phyloP scores from a whole-genome alignment of 2,113 vertebrate species.

The Eretmochelys imbricata region DNA sequence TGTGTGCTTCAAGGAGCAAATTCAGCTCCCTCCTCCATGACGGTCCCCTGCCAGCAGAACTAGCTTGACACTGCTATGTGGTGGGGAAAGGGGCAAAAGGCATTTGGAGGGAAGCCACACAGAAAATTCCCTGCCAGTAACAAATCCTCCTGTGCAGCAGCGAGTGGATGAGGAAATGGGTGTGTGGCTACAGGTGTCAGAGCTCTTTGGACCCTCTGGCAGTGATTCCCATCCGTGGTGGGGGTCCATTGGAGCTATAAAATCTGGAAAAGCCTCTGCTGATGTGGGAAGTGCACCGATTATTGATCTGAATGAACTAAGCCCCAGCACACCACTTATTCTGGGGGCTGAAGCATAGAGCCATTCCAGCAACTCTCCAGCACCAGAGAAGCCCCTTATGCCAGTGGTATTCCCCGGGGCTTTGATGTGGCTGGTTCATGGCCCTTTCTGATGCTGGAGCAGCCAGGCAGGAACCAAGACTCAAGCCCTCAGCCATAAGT shows the following conservation, averaged over 20 bases:
- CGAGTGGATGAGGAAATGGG: background rate
- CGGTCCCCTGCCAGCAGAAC: background rate
- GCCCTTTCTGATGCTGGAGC: background rate
- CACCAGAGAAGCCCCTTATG: background rate
- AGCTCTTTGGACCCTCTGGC: background rate
- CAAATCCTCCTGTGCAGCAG: background rate
- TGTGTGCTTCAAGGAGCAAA: background rate
- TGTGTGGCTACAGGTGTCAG: background rate
- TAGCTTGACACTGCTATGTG: background rate
- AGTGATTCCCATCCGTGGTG: background rate
- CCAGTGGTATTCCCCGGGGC: background rate
- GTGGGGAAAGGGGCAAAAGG: background rate
- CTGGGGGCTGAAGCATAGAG: background rate
- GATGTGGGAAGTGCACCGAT: rapidly evolving
- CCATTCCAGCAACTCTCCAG: background rate
- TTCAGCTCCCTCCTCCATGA: background rate
- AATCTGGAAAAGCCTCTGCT: background rate
- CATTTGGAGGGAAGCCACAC: background rate
- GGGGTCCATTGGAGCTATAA: no score
- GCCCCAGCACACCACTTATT: background rate
- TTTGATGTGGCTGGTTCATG: background rate
- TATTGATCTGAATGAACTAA: background rate
- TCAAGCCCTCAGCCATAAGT: background rate
- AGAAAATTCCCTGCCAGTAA: background rate
- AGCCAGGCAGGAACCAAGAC: background rate